Evolutionary conservation across 2,888 invertebrate genomes (phyloP).

Genomic region (Dynastes maya): DNA sequence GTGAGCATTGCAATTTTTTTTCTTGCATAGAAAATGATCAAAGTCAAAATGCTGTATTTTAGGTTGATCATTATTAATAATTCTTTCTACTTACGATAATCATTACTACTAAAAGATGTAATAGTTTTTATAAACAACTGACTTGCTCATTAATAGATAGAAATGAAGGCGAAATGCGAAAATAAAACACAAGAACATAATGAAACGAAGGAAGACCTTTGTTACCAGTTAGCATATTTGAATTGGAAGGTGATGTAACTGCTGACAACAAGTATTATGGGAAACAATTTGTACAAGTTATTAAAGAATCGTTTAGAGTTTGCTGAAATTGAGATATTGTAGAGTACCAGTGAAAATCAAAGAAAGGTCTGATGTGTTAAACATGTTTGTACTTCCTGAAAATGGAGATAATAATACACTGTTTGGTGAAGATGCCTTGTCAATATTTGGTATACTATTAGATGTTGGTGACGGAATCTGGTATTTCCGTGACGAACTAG

Average conservation of each 20-base stretch:
- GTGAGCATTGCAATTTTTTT: too few relatives aligned
- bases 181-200: too few relatives aligned
- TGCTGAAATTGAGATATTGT: neutral
- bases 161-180: too few relatives aligned
- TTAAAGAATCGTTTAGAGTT: constrained; percentile 3
- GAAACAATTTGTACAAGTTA: constrained; percentile 1
- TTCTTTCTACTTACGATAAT: too few relatives aligned
- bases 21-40: too few relatives aligned
- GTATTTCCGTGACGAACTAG: neutral
- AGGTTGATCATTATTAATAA: too few relatives aligned
- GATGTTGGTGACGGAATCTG: neutral
- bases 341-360: neutral
- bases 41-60: too few relatives aligned
- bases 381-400: neutral
- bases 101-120: too few relatives aligned
- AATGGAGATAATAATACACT: constrained; percentile 3
- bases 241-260: neutral
- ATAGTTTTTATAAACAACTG: too few relatives aligned
- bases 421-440: neutral
- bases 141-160: too few relatives aligned
- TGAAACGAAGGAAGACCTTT: neutral
- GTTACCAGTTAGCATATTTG: neutral
- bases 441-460: constrained; percentile 10
- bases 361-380: neutral
- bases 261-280: neutral